These are phyloP conservation scores for Enteromius afrohamiltoni DNA, from an alignment of 2,797 vertebrate species.

Conservation along the genomic window DNA sequence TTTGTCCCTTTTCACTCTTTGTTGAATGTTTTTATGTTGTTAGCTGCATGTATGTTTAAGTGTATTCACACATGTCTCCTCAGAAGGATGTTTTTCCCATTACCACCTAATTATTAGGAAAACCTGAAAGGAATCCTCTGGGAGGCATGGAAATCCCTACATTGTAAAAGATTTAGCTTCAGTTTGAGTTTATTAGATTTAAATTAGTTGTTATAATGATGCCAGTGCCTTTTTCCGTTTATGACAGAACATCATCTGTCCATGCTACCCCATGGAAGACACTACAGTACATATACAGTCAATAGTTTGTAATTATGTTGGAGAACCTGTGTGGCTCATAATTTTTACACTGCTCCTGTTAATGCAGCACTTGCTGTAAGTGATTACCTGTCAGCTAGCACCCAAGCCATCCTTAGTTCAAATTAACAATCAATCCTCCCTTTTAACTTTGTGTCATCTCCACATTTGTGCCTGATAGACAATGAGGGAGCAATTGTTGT, in stretches of 20 bases:
- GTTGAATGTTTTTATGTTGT: neutral
- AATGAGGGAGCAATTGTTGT: neutral
- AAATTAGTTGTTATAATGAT: neutral
- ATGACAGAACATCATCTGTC: neutral
- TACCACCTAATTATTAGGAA: neutral
- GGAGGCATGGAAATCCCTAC: neutral
- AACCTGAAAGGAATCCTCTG: no score
- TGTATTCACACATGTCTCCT: neutral
- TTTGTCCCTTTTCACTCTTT: neutral
- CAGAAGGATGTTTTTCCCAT: neutral
- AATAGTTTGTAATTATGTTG: neutral
- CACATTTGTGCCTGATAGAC: neutral
- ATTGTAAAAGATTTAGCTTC: neutral
- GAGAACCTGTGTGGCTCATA: neutral
- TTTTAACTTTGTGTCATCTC: neutral
- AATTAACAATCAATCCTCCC: neutral
- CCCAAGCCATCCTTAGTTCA: constrained; percentile 24
- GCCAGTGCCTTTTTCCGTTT: neutral
- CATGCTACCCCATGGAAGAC: neutral
- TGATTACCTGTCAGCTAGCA: neutral
- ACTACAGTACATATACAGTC: neutral
- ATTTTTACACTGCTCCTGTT: neutral
- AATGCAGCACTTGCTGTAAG: constrained; percentile 4
- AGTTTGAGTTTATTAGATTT: constrained; percentile 6
- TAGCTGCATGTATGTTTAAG: neutral